Conservation (phyloP, 2,113 vertebrate species). For the Arothron firmamentum region DNA sequence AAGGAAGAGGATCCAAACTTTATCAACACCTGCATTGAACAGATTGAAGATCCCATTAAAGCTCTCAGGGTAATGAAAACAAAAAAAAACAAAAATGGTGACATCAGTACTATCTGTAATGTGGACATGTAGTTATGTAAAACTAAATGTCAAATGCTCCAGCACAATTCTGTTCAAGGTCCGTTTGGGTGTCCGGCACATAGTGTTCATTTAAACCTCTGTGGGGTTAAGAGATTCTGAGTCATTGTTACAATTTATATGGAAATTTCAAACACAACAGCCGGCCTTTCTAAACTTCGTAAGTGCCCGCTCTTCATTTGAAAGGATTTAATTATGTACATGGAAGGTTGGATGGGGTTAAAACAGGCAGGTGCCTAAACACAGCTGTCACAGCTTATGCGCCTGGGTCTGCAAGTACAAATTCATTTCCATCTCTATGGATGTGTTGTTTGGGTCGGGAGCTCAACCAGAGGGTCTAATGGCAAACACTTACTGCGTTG, state of each 20-base stretch:
- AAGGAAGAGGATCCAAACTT: conserved; percentile 65
- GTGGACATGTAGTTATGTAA: conserved; percentile 11
- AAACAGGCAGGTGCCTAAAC: conserved; percentile 68
- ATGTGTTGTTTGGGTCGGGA: conserved; percentile 30
- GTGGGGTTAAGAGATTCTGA: conserved; percentile 54
- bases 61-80: conserved; percentile 67
- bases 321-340: conserved; percentile 59
- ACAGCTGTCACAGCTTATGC: conserved; percentile 65
- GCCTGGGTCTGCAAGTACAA: conserved; percentile 38
- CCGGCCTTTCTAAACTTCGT: conserved; percentile 51
- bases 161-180: conserved; percentile 40
- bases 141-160: conserved; percentile 53
- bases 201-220: conserved; percentile 46
- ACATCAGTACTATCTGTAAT: conserved; percentile 7
- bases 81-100: neutral
- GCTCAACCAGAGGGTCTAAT: conserved; percentile 30
- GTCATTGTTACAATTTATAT: conserved; percentile 57
- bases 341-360: conserved; percentile 6
- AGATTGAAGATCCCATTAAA: conserved; percentile 70
- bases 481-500: conserved; percentile 37
- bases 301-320: conserved; percentile 60
- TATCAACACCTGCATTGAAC: conserved; percentile 65
- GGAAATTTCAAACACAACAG: conserved; percentile 54
- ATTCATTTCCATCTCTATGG: conserved; percentile 64
- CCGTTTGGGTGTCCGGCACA: conserved; percentile 43